These are phyloP conservation scores for Ephydatia muelleri DNA, from an alignment of 37 sponge, comb jelly and placozoan species.

Conservation along the genomic window DNA sequence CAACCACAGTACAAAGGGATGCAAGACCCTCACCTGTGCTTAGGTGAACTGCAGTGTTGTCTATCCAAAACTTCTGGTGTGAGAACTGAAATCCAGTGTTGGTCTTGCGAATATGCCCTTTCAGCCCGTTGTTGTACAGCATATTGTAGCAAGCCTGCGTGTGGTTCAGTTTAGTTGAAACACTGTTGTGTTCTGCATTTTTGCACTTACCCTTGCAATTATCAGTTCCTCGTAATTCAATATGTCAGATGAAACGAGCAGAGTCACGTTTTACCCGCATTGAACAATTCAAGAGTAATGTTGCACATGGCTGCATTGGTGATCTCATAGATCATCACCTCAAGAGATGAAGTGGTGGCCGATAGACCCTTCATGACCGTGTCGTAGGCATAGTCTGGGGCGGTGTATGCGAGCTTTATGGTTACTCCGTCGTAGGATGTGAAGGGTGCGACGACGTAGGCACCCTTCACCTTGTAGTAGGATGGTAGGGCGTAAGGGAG, in stretches of 20 bases:
- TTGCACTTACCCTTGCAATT: slow-evolving; percentile 50
- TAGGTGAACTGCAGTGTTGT: slow-evolving; percentile 76
- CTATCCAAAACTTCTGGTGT: slow-evolving; percentile 91
- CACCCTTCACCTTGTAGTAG: slow-evolving; percentile 32
- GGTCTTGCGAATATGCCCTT: slow-evolving; percentile 48
- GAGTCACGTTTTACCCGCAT: slow-evolving; percentile 64
- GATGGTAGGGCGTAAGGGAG: slow-evolving; percentile 45
- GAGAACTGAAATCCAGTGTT: slow-evolving; percentile 59
- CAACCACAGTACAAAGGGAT: no score
- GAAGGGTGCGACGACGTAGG: slow-evolving; percentile 63
- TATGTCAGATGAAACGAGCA: slow-evolving; percentile 72
- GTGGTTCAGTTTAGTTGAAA: background rate
- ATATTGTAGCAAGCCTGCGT: slow-evolving; percentile 68
- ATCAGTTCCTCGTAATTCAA: slow-evolving; percentile 55
- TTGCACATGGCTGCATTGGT: slow-evolving; percentile 68
- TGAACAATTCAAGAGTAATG: slow-evolving; percentile 32
- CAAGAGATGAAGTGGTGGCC: slow-evolving; percentile 21
- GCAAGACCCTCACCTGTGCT: slow-evolving; percentile 72
- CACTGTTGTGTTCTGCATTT: background rate
- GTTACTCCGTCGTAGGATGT: slow-evolving; percentile 25
- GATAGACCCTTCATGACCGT: slow-evolving; percentile 29
- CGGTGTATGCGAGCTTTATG: slow-evolving; percentile 55
- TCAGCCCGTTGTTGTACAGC: slow-evolving; percentile 65
- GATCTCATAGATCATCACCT: slow-evolving; percentile 63
- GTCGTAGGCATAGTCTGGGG: slow-evolving; percentile 68